A percentile compares a stretch with the other conserved stretches of the same genome.
phyloP scores from a whole-genome alignment of 2,797 vertebrate species.

The Anolis apletophallus region DNA sequence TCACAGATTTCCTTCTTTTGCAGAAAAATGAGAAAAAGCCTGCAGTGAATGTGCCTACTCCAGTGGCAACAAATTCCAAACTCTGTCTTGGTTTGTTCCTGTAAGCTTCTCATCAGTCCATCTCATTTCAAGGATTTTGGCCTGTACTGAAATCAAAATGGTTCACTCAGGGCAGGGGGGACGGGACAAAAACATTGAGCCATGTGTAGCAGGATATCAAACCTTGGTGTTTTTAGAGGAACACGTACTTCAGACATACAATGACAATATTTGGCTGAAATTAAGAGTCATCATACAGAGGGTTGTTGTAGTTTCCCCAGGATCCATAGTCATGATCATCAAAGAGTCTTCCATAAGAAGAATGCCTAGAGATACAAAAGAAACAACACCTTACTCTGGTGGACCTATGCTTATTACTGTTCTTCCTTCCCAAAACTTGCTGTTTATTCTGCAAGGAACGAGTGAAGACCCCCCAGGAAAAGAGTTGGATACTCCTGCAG shows the following conservation, averaged over 20 bases:
- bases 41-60: background rate
- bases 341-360: conserved; percentile 86
- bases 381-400: conserved; percentile 29
- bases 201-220: conserved; percentile 42
- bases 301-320: conserved; percentile 90
- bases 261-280: conserved; percentile 23
- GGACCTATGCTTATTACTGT: background rate
- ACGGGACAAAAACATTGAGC: conserved; percentile 41
- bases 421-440: background rate
- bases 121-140: background rate
- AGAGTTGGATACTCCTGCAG: no score
- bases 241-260: conserved; percentile 75
- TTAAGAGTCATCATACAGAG: conserved; percentile 88
- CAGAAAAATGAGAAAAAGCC: conserved; percentile 6
- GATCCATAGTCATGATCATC: conserved; percentile 81
- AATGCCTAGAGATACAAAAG: conserved; percentile 74
- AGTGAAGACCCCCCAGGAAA: no score
- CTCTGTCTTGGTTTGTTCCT: background rate
- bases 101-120: background rate
- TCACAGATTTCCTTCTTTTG: conserved; percentile 15
- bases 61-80: background rate
- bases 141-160: conserved; percentile 32
- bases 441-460: background rate
- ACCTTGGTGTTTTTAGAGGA: conserved; percentile 67
- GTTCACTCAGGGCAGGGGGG: conserved; percentile 24